phyloP scores from a whole-genome alignment of 1,140 invertebrate genomes.

The Zaprionus camerounensis region DNA sequence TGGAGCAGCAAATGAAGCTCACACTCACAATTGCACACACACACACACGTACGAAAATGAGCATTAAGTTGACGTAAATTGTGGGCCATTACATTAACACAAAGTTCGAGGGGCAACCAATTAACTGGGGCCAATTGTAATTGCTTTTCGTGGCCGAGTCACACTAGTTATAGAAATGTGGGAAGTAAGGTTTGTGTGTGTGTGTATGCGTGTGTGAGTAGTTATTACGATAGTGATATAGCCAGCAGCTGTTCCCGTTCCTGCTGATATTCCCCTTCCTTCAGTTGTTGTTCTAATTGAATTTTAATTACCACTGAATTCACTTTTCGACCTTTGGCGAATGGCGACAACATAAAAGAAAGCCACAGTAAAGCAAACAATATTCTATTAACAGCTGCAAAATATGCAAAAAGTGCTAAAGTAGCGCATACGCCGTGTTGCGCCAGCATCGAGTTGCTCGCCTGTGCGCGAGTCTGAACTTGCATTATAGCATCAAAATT shows the following conservation, averaged over 20 bases:
- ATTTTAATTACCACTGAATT: constrained; percentile 77
- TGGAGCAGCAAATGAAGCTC: constrained; percentile 68
- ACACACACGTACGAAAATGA: constrained; percentile 46
- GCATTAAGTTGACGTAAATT: constrained; percentile 84
- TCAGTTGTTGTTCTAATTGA: constrained; percentile 62
- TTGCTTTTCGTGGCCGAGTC: constrained; percentile 52
- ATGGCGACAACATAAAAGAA: constrained; percentile 1
- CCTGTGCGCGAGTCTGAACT: constrained; percentile 28
- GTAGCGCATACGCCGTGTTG: constrained; percentile 62
- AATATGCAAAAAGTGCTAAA: constrained; percentile 51
- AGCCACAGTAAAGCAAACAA: neutral
- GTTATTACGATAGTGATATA: constrained; percentile 24
- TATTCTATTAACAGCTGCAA: constrained; percentile 30
- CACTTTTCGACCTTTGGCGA: constrained; percentile 53
- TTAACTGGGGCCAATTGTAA: constrained; percentile 69
- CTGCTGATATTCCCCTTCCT: neutral
- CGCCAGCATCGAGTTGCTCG: neutral
- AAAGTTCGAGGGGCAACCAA: constrained; percentile 40
- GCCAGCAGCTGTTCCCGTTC: constrained; percentile 32
- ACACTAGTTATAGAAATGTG: constrained; percentile 25
- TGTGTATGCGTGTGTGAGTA: constrained; percentile 1
- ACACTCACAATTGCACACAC: constrained; percentile 36
- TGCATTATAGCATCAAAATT: constrained; percentile 58
- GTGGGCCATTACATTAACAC: constrained; percentile 83
- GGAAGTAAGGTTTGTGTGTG: constrained; percentile 2